Evolutionary conservation across 2,113 vertebrate genomes (phyloP), one percentile per base, ranked within the genome.

Genomic region (Crotalus helleri): DNA sequence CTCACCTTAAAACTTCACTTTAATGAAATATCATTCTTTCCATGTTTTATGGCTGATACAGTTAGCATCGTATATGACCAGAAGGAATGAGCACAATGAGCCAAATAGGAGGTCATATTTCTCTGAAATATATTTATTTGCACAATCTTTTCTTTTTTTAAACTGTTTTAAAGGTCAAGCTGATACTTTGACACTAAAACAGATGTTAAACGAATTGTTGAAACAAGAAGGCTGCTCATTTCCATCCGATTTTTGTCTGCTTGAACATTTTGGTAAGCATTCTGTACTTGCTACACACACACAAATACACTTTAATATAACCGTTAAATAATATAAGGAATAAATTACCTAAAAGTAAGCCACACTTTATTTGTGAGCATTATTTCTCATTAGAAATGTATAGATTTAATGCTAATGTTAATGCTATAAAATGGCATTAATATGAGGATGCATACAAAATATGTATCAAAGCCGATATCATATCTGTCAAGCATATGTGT

Each of bases 391-490:
- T 44, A 81, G 74, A 81, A 81, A 81, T 81, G 74, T 81, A 81
- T 39, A 81, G 74, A 81, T 81, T 39, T 81, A 44, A 81, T 44
- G 74, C 33, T 81, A 81, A 81, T 57, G 55, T 3, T 87, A 17
- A 53, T 12, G 11, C 61, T 1, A 90, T 54, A 90, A 91, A 92
- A 92, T 88, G 33, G 23, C 12, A 91, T 87, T 94, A 69, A 94
- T 5, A 90, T 85, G 9, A 88, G 7, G 19, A 55, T 19, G 93
- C 91, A 92, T 49, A 46, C 91, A 88, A 74, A 5, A 55, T 59
- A 88, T 93, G 51, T 81, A 93, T 91, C 51, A 24, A 94, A 85
- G 9, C 93, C 92, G 93, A 95, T 92, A 94, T 3, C 5, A 12
- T 94, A 69, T 93, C 94, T 59, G 21, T 92, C 87, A 17, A 90